Base-by-base conservation (phyloP, 2,113 vertebrate genomes). In the Rhinichthys klamathensis region DNA sequence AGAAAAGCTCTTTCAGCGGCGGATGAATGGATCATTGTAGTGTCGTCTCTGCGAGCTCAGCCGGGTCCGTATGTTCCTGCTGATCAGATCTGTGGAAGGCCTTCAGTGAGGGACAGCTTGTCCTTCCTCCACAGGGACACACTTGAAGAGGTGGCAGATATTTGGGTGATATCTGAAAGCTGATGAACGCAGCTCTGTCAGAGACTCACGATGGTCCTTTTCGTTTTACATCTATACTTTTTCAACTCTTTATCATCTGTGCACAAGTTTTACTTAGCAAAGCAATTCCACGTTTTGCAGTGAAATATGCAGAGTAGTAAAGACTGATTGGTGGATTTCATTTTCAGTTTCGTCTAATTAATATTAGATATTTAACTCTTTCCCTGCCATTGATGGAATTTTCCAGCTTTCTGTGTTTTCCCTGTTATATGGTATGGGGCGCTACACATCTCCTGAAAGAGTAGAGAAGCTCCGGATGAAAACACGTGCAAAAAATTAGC, bases 11-110 rank as follows among this genome's bases (percentile, higher is more conserved):
- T 80, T 80, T 85, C 51, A 73, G 61, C 25, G 12, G 21, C 4
- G 67, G 18, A 77, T 86, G 77, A 86, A 86, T 86, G 78, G 78
- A 61, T 30, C 78, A 72, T 81, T 86, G 78, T 80, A 46, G 56
- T n/a, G 49, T 1, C 6, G 44, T 49, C 81, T 27, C 82, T 23
- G 54, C 7, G 54, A 56, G 54, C 54, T 56, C 18, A 38, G 83
- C 41, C 63, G 41, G 56, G 46, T 25, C 54, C 56, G 9, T 32
- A 61, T 60, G 38, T 18, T 44, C 25, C 79, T 51, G 80, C 13
- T 83, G 38, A 25, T 56, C 46, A 3, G 30, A 72, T 41, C 67
- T 44, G n/a, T 13, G n/a, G 21, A 80, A 13, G 2, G 21, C 63
- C 63, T 82, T 67, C 46, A 69, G 46, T n/a, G 41, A 32, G 41